Base-by-base conservation (phyloP, 2,888 invertebrate species). In the Antitype chi region DNA sequence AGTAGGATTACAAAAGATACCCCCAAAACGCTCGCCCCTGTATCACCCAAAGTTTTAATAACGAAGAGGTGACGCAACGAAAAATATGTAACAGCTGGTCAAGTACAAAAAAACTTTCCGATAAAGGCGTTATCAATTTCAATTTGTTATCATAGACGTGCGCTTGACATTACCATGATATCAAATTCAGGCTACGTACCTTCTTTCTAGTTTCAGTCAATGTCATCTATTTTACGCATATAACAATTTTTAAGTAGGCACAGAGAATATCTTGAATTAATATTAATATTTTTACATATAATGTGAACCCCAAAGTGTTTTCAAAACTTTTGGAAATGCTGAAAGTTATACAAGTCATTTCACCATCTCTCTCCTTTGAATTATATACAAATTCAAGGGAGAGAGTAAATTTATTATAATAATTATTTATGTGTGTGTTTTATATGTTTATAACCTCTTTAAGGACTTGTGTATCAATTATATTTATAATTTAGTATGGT, bases 311-410 rank as follows among this genome's bases (percentile, higher is more conserved):
- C 7, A 13, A 59, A 74, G 32, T 9, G 9, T n/a, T 32, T 57
- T 62, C 49, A 17, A 74, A 74, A 67, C 74, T 57, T 62, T 52
- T 23, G 23, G 15, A 63, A 74, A 43, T 43, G 2, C 67, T 13
- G n/a, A 74, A 63, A 74, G 15, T 67, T 55, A 0, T 43, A n/a
- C 47, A 53, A 38, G 38, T 38, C 6, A 38, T 38, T 6, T 38
- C 38, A 38, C 38, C 38, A 38, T 38, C 38, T 38, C 38, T 5
- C 38, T 38, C 38, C 38, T 6, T 38, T 38, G 38, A 38, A 38
- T 38, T 38, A 38, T 38, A 5, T 38, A 38, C 38, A 38, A 38
- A 5, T 38, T 38, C 38, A 38, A 38, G 38, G 38, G 6, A 38
- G 38, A 5, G 38, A 38, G 5, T 38, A 5, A 38, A 38, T 38